phyloP scores from a whole-genome alignment of 2,113 vertebrate species.

The Otus sunia region DNA sequence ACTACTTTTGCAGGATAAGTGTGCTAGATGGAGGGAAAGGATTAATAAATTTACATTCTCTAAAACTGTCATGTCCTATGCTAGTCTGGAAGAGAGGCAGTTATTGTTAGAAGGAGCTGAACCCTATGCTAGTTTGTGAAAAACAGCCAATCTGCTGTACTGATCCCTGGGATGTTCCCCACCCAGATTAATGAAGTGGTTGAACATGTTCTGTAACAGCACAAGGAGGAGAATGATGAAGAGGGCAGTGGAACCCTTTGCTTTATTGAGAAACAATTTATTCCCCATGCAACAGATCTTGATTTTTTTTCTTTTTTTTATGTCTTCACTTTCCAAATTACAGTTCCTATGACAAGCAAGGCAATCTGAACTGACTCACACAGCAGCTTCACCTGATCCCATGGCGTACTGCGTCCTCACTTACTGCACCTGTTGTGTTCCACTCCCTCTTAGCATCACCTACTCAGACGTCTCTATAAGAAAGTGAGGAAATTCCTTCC shows the following conservation, averaged over 20 bases:
- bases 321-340: background rate
- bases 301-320: background rate
- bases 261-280: background rate
- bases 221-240: background rate
- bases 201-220: background rate
- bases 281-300: background rate
- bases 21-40: background rate
- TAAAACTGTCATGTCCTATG: background rate
- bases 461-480: conserved; percentile 16
- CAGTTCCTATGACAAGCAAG: background rate
- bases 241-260: background rate
- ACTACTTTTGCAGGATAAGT: background rate
- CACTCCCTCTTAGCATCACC: background rate
- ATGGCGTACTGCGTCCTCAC: background rate
- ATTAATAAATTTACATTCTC: background rate
- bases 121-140: background rate
- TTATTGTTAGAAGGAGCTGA: background rate
- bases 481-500: conserved; percentile 31
- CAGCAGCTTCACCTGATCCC: background rate
- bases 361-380: background rate
- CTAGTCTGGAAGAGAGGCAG: background rate
- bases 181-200: background rate
- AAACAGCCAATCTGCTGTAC: background rate
- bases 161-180: background rate
- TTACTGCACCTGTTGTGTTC: background rate